Base-by-base conservation (phyloP, 92 coral and sea anemone genomes). In the Actinostola sp. region DNA sequence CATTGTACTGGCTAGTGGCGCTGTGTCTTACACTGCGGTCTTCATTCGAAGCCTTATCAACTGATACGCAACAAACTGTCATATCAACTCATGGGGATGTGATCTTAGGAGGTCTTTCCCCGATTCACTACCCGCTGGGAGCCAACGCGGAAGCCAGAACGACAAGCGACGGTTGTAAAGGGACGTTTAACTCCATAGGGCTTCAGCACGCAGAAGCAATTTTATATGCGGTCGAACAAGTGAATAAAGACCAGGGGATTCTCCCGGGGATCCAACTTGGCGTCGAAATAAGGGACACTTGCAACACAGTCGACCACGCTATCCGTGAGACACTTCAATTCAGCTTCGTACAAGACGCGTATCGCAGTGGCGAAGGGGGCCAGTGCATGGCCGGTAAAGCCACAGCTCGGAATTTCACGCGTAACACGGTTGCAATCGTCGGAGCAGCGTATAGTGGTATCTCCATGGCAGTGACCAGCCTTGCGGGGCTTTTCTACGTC, bases 361-460 rank as follows among this genome's bases (percentile, higher is more conserved):
- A 84, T 43, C 41, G 17, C 23, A 67, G 62, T 48, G 65, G 62
- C 0, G 52, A 63, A 17, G 30, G 38, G 23, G 45, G 17, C 16
- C 50, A 42, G 23, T 39, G 41, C 13, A 36, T 25, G 53, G 58
- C 15, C 1, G 56, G 56, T 9, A 44, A 35, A 6, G 68, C 59
- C 10, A 16, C 19, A 33, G 24, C 51, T 9, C n/a, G 30, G n/a
- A 32, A 11, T 39, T 31, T 58, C 1, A 57, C 17, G 12, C 27
- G 70, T 1, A 78, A 67, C 21, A 85, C 78, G 1, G 89, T 92
- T 8, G 97, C 91, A 9, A 73, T 92, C 44, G 75, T 92, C 4
- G 97, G 91, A 26, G 97, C 93, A 0, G 93, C 90, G 9, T 84
- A 88, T 34, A 92, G 97, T 45, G 93, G 92, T 6, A 88, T 92